A percentile compares a stretch with the other conserved stretches of the same genome.
Conservation (phyloP, 64 coral and sea anemone genomes). For the Montipora foliosa region DNA sequence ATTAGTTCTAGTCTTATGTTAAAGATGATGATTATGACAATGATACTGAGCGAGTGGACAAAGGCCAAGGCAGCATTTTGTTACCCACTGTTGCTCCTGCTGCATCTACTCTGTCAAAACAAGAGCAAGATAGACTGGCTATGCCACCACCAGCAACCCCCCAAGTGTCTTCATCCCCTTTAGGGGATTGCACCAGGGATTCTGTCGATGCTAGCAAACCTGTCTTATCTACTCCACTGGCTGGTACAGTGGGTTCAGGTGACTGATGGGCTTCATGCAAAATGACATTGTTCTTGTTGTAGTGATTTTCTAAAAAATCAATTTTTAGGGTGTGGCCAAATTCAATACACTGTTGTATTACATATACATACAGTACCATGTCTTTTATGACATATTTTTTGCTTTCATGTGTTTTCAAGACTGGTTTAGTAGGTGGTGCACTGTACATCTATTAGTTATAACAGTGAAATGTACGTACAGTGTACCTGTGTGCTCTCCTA, state of each 20-base stretch:
- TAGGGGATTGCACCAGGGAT: background rate
- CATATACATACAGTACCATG: too few species aligned
- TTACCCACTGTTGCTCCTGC: slow-evolving; percentile 83
- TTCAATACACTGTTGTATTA: too few species aligned
- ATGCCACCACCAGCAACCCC: slow-evolving; percentile 91
- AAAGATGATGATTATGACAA: slow-evolving; percentile 62
- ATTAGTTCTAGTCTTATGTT: background rate
- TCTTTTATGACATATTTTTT: too few species aligned
- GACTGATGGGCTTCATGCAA: background rate
- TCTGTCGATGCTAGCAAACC: background rate
- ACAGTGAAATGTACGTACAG: too few species aligned
- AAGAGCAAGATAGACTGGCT: slow-evolving; percentile 90
- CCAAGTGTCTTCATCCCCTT: slow-evolving; percentile 9
- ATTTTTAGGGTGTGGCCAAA: too few species aligned
- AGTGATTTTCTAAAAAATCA: too few species aligned
- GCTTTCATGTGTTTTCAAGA: too few species aligned
- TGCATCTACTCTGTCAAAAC: slow-evolving; percentile 84
- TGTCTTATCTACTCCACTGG: background rate
- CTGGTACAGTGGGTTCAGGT: slow-evolving; percentile 33
- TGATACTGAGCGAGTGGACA: slow-evolving; percentile 2
- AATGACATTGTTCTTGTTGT: too few species aligned
- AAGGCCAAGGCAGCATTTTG: slow-evolving; percentile 22
- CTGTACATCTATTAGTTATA: too few species aligned
- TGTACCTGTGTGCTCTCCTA: too few species aligned
- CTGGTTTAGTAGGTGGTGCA: too few species aligned